Conservation (phyloP, 2,113 vertebrate species). For the Cardinalis cardinalis region DNA sequence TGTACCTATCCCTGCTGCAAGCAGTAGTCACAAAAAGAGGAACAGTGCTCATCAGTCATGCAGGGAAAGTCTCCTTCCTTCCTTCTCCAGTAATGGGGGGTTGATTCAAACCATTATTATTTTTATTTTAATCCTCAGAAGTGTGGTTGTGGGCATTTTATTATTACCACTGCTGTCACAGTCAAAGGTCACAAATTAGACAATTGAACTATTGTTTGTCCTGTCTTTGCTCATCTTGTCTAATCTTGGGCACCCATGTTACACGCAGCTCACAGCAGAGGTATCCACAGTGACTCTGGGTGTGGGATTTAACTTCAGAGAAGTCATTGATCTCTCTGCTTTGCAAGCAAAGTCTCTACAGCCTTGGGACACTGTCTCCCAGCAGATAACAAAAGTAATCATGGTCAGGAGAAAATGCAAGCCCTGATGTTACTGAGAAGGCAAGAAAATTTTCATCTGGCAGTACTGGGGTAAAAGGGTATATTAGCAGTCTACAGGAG, state of each 20-base stretch:
- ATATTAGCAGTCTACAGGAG: neutral
- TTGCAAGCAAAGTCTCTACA: neutral
- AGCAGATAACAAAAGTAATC: neutral
- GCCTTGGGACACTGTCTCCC: neutral
- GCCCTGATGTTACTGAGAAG: neutral
- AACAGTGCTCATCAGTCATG: neutral
- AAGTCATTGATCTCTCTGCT: neutral
- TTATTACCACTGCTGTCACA: neutral
- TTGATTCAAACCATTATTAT: neutral
- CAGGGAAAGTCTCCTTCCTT: neutral
- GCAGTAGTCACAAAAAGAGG: neutral
- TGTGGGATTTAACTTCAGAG: neutral
- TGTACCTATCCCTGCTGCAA: neutral
- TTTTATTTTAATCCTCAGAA: neutral
- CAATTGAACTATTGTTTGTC: neutral
- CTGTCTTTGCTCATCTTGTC: neutral
- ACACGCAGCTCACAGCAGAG: neutral
- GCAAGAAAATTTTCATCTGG: neutral
- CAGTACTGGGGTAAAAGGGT: neutral
- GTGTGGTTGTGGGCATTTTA: neutral
- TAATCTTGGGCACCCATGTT: neutral
- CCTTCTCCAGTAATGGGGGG: neutral
- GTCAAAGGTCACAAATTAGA: neutral
- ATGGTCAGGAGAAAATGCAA: neutral
- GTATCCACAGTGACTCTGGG: neutral